Conservation (phyloP, 2,797 vertebrate species). For the Varecia variegata region DNA sequence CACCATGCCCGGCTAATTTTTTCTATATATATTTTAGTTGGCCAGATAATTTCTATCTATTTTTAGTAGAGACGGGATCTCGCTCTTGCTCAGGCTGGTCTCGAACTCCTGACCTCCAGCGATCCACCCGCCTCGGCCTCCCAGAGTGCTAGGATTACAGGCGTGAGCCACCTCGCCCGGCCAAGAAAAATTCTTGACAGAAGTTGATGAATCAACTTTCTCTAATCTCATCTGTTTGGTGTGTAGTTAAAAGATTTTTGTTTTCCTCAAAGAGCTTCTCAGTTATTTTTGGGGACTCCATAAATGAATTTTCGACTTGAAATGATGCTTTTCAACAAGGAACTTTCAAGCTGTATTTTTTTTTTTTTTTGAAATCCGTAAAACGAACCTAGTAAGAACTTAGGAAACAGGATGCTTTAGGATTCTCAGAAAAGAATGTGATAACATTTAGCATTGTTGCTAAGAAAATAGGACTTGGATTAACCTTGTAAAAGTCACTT, state of each 20-base stretch:
- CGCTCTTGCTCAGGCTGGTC: too few relatives aligned
- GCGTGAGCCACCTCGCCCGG: too few relatives aligned
- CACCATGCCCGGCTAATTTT: too few relatives aligned
- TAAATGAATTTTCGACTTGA: background rate
- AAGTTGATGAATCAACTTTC: background rate
- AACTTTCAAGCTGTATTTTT: background rate
- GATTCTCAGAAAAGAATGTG: background rate
- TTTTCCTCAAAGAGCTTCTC: background rate
- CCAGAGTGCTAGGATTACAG: too few relatives aligned
- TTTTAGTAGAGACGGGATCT: too few relatives aligned
- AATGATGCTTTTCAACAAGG: background rate
- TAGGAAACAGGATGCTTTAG: background rate
- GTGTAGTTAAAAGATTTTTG: background rate
- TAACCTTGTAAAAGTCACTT: background rate
- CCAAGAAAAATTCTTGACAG: background rate
- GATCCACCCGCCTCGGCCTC: too few relatives aligned
- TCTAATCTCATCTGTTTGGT: background rate
- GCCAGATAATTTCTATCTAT: too few relatives aligned
- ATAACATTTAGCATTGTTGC: background rate
- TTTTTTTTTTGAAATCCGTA: background rate
- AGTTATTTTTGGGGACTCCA: conserved; percentile 14
- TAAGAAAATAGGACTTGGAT: background rate
- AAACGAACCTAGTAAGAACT: background rate
- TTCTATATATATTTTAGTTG: too few relatives aligned
- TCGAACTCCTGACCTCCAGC: too few relatives aligned